Evolutionary conservation across 2,888 invertebrate genomes (phyloP), one percentile per base, ranked within the genome.

Genomic region (Glyphotaelius pellucidus): DNA sequence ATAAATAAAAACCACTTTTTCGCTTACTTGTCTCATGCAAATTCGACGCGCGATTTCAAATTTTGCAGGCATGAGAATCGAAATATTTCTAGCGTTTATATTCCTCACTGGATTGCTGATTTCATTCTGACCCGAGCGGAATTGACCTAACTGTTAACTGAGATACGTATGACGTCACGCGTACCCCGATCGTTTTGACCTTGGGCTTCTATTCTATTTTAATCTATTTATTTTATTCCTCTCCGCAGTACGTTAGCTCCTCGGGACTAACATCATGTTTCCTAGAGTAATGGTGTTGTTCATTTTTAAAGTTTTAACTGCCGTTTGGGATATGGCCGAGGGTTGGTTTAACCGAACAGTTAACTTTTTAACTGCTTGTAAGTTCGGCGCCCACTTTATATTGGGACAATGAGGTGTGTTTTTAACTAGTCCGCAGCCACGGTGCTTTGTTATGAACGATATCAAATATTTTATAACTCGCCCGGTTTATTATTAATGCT

Each of bases 351-450:
- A 83, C 83, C 35, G 9, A 38, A 19, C 35, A 19, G 32, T 38
- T 32, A 83, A 83, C 35, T 83, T 83, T 83, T 83, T 83, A 83
- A 83, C 83, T 25, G 83, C 83, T 83, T n/a, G 83, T 35, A 35
- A 83, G 83, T 83, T 83, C 25, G 7, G 35, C 35, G 83, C 83
- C 1, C 83, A 83, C 35, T 83, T 83, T 83, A 35, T 38, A 32
- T 83, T 15, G 32, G 83, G 25, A 83, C 32, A 83, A 83, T 35
- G 83, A 12, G 67, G 67, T 67, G 67, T 67, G 19, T 67, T 19
- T 25, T 67, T 67, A 67, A 67, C 67, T 67, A 67, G 25, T 25
- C 52, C 5, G 52, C 52, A 5, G 67, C 67, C 25, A 67, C 25
- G 67, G 67, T 67, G 7, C 67, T 67, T 67, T 25, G 25, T 67